Base-by-base conservation (phyloP, 2,797 vertebrate species). In the Semaprochilodus insignis region DNA sequence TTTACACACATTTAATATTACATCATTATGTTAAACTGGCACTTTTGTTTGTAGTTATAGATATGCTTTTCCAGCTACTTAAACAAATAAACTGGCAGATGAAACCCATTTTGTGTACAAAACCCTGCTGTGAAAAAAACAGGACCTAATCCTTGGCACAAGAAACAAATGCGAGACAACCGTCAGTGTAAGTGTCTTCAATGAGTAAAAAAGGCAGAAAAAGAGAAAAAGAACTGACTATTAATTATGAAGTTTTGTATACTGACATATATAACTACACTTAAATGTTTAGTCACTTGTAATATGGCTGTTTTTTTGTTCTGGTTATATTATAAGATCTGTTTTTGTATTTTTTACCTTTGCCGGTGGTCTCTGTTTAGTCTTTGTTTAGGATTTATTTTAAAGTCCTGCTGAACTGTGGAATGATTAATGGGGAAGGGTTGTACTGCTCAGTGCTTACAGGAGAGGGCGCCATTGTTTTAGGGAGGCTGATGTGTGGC, bases 401-500 rank as follows among this genome's bases (percentile, higher is more conserved):
- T 52, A 31, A 34, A 21, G 16, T 74, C 72, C 21, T 2, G 23
- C 4, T 6, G 71, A 73, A 4, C 25, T 34, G 52, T 51, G n/a
- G 21, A 25, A 59, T 13, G 65, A 67, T 63, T 40, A 40, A 72
- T 7, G 21, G 5, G 6, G n/a, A 54, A 48, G 60, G 16, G 21
- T 21, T 23, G 69, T 52, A 21, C 7, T 31, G 44, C 44, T 21
- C 13, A 65, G 3, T 74, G 54, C 31, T 74, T 59, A 74, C 72
- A 15, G 6, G 21, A 78, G 81, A 54, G 74, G 74, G 74, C 72
- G 72, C 65, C 81, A 82, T 72, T 82, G 74, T 63, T 57, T 71
- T 71, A 36, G 1, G 15, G 52, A 13, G 19, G 31, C 55, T 34
- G 25, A 11, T 4, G 16, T 31, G 48, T 52, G 69, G 15, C 23